These are phyloP conservation scores for Salminus brasiliensis DNA, from an alignment of 2,113 vertebrate species.

Conservation along the genomic window DNA sequence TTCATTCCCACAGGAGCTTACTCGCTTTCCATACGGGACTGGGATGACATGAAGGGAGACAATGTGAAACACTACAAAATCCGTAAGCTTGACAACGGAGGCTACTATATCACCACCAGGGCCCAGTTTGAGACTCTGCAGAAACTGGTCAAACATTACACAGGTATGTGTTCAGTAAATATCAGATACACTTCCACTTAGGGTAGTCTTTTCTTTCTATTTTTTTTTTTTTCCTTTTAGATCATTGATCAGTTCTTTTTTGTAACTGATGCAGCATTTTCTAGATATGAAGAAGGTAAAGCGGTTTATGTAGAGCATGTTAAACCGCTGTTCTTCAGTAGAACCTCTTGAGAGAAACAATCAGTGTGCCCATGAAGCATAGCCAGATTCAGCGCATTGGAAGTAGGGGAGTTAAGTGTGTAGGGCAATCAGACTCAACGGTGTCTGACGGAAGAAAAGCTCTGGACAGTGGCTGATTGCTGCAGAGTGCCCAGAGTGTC, in stretches of 20 bases:
- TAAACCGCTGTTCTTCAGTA: not conserved
- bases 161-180: slow-evolving; percentile 75
- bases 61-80: slow-evolving; percentile 99
- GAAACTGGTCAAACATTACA: slow-evolving; percentile 97
- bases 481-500: not conserved
- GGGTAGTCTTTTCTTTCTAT: not conserved
- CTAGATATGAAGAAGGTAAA: not conserved
- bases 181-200: not conserved
- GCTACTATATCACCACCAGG: slow-evolving; percentile 97
- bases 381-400: not conserved
- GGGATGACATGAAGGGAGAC: slow-evolving; percentile 95
- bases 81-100: slow-evolving; percentile 96
- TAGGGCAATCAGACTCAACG: not conserved
- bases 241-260: not conserved
- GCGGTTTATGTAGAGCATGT: not conserved
- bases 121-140: slow-evolving; percentile 96
- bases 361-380: not conserved
- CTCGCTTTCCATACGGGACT: slow-evolving; percentile 97
- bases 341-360: not conserved
- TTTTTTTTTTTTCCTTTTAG: too few relatives aligned
- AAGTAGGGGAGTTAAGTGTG: not conserved
- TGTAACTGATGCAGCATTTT: not conserved
- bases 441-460: not conserved
- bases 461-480: not conserved
- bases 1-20: slow-evolving; percentile 84